Evolutionary conservation across 2,113 vertebrate genomes (phyloP), one percentile per base, ranked within the genome.

Genomic region (Vidua macroura): DNA sequence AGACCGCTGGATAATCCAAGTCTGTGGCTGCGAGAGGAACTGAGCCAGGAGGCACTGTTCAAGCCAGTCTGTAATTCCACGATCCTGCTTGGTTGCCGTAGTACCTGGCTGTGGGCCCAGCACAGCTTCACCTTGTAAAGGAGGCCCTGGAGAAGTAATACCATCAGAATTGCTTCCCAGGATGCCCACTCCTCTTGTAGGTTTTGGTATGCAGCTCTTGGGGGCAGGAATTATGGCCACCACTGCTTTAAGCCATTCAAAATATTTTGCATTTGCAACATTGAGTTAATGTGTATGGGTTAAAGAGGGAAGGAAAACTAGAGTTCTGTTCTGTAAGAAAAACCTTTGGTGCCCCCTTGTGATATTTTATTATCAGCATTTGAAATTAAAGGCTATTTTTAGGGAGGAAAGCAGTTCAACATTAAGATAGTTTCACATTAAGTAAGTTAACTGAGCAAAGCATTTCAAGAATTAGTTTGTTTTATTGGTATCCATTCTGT

Each of bases 321-420:
- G 11, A 63, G 5, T 33, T 69, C 25, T 52, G 8, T 41, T 83
- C 35, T 63, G 55, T 52, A 88, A 80, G 59, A 86, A 96, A 95
- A 96, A 62, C 51, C 97, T 96, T 92, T 94, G 91, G 80, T 95
- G 96, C 92, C 96, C 96, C 83, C 97, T 97, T 85, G 93, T 94
- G 97, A 81, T 46, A n/a, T 63, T 86, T 89, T 72, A 52, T 85
- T 44, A 77, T 19, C 48, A 72, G 8, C 13, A 37, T 60, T 81
- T 90, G 43, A 92, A 88, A 63, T 28, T 7, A 8, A 66, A 33
- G 18, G 30, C 21, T 66, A 11, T 35, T 73, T 79, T 51, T 73
- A 75, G 35, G 9, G 27, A 80, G 33, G 9, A 88, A 67, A 77
- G 21, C 24, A 41, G 25, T 35, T 92, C 31, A 51, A 56, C 22